phyloP scores from a whole-genome alignment of 2,113 vertebrate genomes.

The Mirounga angustirostris region DNA sequence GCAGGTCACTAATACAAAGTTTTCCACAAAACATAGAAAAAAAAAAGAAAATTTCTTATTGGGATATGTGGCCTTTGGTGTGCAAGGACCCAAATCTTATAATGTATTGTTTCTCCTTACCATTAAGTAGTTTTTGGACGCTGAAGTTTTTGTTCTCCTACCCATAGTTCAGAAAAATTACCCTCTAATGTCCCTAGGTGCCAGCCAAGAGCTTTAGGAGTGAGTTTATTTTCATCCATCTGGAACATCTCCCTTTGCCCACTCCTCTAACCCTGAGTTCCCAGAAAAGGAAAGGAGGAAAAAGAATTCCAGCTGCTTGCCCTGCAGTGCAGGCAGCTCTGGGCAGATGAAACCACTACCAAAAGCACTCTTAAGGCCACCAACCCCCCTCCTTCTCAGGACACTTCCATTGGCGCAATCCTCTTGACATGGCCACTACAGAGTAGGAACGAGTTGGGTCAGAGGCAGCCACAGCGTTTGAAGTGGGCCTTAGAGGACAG shows the following conservation, averaged over 20 bases:
- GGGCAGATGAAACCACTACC: neutral
- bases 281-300: neutral
- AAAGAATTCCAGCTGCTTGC: neutral
- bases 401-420: neutral
- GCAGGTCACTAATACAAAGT: neutral
- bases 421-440: neutral
- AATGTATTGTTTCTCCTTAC: neutral
- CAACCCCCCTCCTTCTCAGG: accelerated
- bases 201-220: neutral
- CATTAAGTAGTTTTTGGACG: neutral
- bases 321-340: neutral
- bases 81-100: neutral
- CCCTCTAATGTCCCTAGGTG: neutral
- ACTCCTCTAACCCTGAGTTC: neutral
- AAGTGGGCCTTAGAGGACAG: neutral
- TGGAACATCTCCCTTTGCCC: neutral
- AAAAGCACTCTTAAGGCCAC: neutral
- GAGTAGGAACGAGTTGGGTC: neutral
- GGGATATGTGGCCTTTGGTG: neutral
- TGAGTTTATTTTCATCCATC: neutral
- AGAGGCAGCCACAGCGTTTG: neutral
- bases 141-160: neutral
- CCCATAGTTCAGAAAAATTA: neutral
- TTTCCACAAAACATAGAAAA: neutral
- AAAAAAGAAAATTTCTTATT: neutral